Base-by-base conservation (phyloP, 2,113 vertebrate species). In the Bucco capensis region DNA sequence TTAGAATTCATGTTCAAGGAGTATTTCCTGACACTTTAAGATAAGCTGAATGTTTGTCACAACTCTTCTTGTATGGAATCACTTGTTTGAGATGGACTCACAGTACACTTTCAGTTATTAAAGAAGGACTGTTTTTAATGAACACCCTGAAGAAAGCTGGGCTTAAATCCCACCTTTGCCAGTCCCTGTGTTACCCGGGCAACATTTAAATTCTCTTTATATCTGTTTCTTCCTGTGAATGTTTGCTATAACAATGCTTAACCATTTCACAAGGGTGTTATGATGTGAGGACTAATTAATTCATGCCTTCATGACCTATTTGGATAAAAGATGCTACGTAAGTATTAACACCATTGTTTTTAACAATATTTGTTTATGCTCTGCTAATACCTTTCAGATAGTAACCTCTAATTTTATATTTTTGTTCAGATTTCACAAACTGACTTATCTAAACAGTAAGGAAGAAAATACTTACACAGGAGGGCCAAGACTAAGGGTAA, bases 121-220 rank as follows among this genome's bases (percentile, higher is more conserved):
- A 88, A 90, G 40, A 71, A 12, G 18, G 5, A 80, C 25, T 13
- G 24, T 37, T 87, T 84, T 67, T 74, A 67, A 83, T 64, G 33
- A 77, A 83, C 28, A 16, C 6, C 1, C 1, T 22, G n/a, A 56
- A 78, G 50, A 88, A 78, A 69, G 30, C 12, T 50, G 31, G 27
- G 14, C 24, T 95, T 89, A 94, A 91, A 91, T 73, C 50, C 37
- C 86, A 93, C 70, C 57, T 93, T 94, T 90, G 53, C 57, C 46
- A 72, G 33, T 92, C 56, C 74, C 19, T 54, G 31, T 54, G 89
- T 93, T 92, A 87, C 78, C 81, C 83, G 76, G 86, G 87, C 40
- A 96, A 90, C 80, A 2, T 5, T 83, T 83, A 86, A 31, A 76
- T 88, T 92, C 61, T 58, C 40, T 91, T 86, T 88, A 81, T 84